phyloP scores from a whole-genome alignment of 2,888 invertebrate genomes.

The Pyrocoelia pectoralis region DNA sequence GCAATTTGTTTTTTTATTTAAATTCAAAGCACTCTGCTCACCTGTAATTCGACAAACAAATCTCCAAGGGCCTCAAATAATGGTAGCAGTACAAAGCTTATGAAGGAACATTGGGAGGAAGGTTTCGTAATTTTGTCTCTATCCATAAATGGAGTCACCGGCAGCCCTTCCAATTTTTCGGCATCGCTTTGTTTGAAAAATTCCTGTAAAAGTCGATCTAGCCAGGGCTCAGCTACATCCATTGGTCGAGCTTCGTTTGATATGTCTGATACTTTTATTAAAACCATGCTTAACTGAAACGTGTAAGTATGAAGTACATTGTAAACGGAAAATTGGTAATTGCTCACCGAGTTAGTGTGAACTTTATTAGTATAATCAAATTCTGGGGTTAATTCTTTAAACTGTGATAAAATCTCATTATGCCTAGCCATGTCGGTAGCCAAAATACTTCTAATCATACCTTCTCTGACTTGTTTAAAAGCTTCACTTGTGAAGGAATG shows the following conservation, averaged over 20 bases:
- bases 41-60: conserved; percentile 76
- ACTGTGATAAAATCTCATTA: conserved; percentile 78
- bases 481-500: conserved; percentile 69
- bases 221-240: conserved; percentile 85
- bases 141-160: conserved; percentile 88
- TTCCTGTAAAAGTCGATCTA: conserved; percentile 76
- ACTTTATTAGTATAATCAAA: conserved; percentile 74
- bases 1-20: too few species aligned
- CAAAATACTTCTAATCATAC: conserved; percentile 79
- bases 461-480: conserved; percentile 75
- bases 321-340: too few species aligned
- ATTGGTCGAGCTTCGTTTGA: conserved; percentile 84
- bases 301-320: too few species aligned
- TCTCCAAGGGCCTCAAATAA: conserved; percentile 81
- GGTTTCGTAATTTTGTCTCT: conserved; percentile 85
- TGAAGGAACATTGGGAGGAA: conserved; percentile 84
- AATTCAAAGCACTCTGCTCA: conserved; percentile 49
- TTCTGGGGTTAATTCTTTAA: conserved; percentile 69
- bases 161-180: conserved; percentile 82
- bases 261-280: conserved; percentile 86
- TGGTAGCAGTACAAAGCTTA: conserved; percentile 81
- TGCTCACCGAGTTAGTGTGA: conserved; percentile 75
- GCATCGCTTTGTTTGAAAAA: conserved; percentile 83
- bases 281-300: conserved; percentile 76
- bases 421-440: conserved; percentile 84